Evolutionary conservation across 2,797 vertebrate species (phyloP).

Genomic region (Mycteria americana): DNA sequence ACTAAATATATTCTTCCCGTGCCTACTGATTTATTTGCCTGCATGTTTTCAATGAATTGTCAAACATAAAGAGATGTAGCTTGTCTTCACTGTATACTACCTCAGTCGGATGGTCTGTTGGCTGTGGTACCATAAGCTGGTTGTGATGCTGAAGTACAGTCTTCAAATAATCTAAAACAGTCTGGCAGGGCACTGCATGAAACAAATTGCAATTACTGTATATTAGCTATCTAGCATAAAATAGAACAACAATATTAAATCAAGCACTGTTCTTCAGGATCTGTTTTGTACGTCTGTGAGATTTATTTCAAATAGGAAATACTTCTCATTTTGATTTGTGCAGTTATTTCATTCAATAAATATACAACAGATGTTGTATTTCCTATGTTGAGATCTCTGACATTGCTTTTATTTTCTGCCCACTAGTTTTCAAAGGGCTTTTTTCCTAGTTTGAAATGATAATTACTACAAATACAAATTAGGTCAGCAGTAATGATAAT

Average conservation of each 20-base stretch:
- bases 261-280: slow-evolving; percentile 11
- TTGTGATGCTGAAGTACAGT: slow-evolving; percentile 94
- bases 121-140: slow-evolving; percentile 86
- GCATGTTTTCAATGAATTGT: neutral
- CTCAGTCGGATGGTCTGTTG: slow-evolving; percentile 91
- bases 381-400: neutral
- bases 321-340: slow-evolving; percentile 39
- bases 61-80: neutral
- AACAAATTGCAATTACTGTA: slow-evolving; percentile 39
- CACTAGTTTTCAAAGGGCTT: neutral
- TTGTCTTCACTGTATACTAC: slow-evolving; percentile 69
- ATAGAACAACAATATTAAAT: neutral
- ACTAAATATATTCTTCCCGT: neutral
- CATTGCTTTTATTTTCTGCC: slow-evolving; percentile 20
- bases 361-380: neutral
- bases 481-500: slow-evolving; percentile 21
- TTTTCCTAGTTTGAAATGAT: neutral
- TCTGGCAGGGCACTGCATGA: slow-evolving; percentile 92
- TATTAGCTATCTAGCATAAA: neutral
- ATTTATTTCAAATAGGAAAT: slow-evolving; percentile 44
- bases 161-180: slow-evolving; percentile 95
- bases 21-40: neutral
- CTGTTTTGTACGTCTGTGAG: neutral
- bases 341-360: slow-evolving; percentile 48
- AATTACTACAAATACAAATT: slow-evolving; percentile 43